Percentiles rank a stretch among this genome's conserved stretches.
Conservation (phyloP, 92 coral and sea anemone species). For the Parazoanthus darwini region DNA sequence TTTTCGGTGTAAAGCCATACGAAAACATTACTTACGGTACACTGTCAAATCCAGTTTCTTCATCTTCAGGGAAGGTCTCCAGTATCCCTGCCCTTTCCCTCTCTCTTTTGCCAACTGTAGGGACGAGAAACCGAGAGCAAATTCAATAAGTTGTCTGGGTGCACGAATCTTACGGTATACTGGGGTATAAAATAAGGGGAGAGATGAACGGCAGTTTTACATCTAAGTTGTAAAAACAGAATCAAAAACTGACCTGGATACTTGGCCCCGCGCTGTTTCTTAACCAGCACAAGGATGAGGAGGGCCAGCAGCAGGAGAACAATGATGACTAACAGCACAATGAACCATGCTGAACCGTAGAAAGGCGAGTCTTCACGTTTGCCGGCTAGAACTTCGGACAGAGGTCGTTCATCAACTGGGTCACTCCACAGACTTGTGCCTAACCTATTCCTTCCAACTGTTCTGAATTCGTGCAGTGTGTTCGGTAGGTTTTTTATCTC, state of each 20-base stretch:
- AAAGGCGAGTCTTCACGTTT: slow-evolving; percentile 55
- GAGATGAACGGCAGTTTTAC: background rate
- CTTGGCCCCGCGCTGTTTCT: slow-evolving; percentile 67
- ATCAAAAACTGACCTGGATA: slow-evolving; percentile 64
- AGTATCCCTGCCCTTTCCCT: slow-evolving; percentile 77
- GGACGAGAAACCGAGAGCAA: background rate
- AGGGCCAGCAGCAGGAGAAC: slow-evolving; percentile 54
- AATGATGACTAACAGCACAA: slow-evolving; percentile 64
- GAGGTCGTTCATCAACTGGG: slow-evolving; percentile 63
- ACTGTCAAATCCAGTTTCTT: slow-evolving; percentile 55
- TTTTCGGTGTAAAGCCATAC: background rate
- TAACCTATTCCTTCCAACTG: slow-evolving; percentile 65
- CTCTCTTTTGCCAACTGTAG: slow-evolving; percentile 86
- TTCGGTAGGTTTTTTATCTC: slow-evolving; percentile 53
- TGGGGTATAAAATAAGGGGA: background rate
- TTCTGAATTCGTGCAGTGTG: slow-evolving; percentile 65
- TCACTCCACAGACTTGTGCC: slow-evolving; percentile 64
- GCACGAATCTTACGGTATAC: background rate
- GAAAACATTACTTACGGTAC: slow-evolving; percentile 41
- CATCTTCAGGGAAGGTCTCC: slow-evolving; percentile 62
- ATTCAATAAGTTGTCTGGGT: background rate
- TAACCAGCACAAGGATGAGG: slow-evolving; percentile 57
- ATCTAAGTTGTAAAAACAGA: background rate
- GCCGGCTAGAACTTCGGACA: slow-evolving; percentile 63
- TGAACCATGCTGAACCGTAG: slow-evolving; percentile 72